A percentile compares a stretch with the other conserved stretches of the same genome.
These are phyloP conservation scores for Daktulosphaira vitifoliae DNA, from an alignment of 1,140 invertebrate genomes.

Conservation along the genomic window DNA sequence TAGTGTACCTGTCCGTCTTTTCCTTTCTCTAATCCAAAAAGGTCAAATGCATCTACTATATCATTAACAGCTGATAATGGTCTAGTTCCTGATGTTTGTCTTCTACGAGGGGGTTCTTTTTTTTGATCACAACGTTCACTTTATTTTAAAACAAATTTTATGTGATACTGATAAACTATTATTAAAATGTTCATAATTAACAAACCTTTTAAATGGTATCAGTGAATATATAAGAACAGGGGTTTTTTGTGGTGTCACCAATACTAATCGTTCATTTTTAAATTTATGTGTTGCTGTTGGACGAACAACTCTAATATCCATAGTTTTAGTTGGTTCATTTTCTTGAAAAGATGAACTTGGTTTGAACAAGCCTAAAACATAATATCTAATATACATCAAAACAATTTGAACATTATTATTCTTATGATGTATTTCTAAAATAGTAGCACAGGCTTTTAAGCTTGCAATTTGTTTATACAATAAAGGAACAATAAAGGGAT, in stretches of 20 bases:
- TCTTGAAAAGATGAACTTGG: slow-evolving; percentile 25
- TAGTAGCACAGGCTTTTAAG: too few relatives aligned
- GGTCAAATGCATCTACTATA: slow-evolving; percentile 72
- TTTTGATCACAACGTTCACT: slow-evolving; percentile 44
- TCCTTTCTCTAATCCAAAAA: slow-evolving; percentile 68
- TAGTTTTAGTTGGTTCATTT: slow-evolving; percentile 3
- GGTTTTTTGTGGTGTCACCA: slow-evolving; percentile 33
- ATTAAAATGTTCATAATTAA: too few relatives aligned
- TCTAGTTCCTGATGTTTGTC: slow-evolving; percentile 69
- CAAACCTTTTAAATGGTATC: slow-evolving; percentile 28
- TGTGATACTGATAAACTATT: background rate
- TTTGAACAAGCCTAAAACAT: slow-evolving; percentile 27
- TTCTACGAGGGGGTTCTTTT: slow-evolving; percentile 60
- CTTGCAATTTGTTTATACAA: too few relatives aligned
- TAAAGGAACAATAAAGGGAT: too few relatives aligned
- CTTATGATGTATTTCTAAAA: too few relatives aligned
- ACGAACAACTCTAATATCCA: slow-evolving; percentile 27
- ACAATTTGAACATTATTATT: too few relatives aligned
- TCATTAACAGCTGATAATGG: slow-evolving; percentile 77
- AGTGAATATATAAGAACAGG: slow-evolving; percentile 33
- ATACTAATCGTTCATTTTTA: slow-evolving; percentile 14
- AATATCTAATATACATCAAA: too few relatives aligned
- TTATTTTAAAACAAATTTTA: background rate
- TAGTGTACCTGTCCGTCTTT: slow-evolving; percentile 78
- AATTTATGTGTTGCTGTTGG: slow-evolving; percentile 14